Evolutionary conservation across 2,113 vertebrate species (phyloP), one percentile per base, ranked within the genome.

Genomic region (Odocoileus virginianus): DNA sequence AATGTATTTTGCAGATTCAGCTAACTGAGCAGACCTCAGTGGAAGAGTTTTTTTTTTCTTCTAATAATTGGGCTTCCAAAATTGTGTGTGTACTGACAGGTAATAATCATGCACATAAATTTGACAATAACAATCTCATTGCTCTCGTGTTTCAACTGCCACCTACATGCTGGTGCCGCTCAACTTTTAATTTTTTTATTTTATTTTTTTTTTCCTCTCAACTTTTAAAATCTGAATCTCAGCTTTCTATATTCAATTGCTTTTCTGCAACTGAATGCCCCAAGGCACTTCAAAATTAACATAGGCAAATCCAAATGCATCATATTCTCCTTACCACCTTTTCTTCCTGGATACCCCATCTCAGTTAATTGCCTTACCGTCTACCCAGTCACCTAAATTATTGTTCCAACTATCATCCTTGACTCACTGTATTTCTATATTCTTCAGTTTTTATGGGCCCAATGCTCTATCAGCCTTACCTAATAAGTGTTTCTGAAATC

Each of bases 1-100:
- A 85, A 94, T 50, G 19, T 60, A 78, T 93, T 95, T 97, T 82
- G 40, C 54, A 82, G 87, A 95, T 81, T 95, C 87, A 85, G 81
- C 95, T 92, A 45, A 91, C 15, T 28, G 33, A 71, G 85, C 85
- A 89, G 33, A 47, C 33, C 76, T 61, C 76, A 0, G 1, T 47
- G 43, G 64, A 85, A 86, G 47, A 36, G 25, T 89, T 94, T 45
- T 74, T 40, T 58, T 28, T 67, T 71, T 74, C 21, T 71, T 91
- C 93, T 74, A 40, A 67, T 91, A 95, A 95, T 17, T 91, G 57
- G 64, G 23, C 60, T 95, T 79, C 87, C 50, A 67, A 93, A 74
- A 47, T 25, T 58, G 54, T 67, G 25, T 76, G n/a, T n/a, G 1
- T 47, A 43, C 47, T 89, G 92, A 95, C 83, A 97, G 87, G 83